Base-by-base conservation (phyloP, 2,113 vertebrate species). In the Scalopus aquaticus region DNA sequence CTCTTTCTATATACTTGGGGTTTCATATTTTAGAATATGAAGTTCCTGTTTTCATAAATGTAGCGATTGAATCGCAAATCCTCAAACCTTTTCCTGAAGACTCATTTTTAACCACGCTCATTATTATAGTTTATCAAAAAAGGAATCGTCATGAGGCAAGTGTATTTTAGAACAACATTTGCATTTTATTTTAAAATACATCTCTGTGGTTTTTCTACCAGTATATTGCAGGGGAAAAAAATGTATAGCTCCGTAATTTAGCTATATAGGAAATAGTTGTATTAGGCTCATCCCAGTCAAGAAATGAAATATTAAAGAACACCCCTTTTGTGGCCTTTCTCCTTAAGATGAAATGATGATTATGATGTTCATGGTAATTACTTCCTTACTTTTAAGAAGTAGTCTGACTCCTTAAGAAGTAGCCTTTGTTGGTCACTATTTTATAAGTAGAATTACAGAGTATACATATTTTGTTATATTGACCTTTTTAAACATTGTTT, bases 111-210 rank as follows among this genome's bases (percentile, higher is more conserved):
- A 13, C 32, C 26, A 82, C 19, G 81, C 13, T 19, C 11, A 58
- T 4, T 46, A 49, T 22, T 70, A 1, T 76, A 42, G 35, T 92
- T 94, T 20, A 85, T 80, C 83, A 79, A 74, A 62, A 74, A 13
- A 64, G 20, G 22, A 73, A 62, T 74, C 51, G 8, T 64, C 35
- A 69, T 44, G 17, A 62, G 42, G 58, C 35, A 37, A 56, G 3
- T 85, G 6, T 89, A 49, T 65, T 87, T 94, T 84, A 80, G 72
- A 84, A 2, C 20, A 65, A 24, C 8, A 77, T 76, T 92, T 89
- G 8, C 24, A 35, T 93, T 96, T 95, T 86, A 88, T 94, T 92
- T 96, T 73, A 76, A 96, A 77, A 82, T 70, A 83, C 1, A n/a
- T 35, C 1, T 67, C 10, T 74, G 6, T 49, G 39, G 17, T 77